Conservation (phyloP, 2,888 invertebrate species). For the Fragum whitleyi region DNA sequence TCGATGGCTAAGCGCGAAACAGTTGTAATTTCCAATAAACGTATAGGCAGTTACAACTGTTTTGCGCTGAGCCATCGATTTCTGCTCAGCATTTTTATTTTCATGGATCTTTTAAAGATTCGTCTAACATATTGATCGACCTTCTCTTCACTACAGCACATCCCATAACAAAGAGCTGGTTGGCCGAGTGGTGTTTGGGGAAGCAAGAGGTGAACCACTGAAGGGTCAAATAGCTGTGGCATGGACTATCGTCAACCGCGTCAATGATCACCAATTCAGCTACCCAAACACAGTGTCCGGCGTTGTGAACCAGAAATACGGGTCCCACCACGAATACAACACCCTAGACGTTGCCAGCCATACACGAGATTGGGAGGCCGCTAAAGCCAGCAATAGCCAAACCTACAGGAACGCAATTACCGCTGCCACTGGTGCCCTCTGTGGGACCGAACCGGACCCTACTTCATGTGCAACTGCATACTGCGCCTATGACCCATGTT, state of each 20-base stretch:
- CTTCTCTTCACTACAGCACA: conserved; percentile 22
- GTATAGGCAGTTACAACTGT: no score
- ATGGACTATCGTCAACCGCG: conserved; percentile 47
- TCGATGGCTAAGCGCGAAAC: no score
- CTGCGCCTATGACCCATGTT: conserved; percentile 37
- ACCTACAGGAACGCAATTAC: conserved; percentile 32
- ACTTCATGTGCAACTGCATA: conserved; percentile 43
- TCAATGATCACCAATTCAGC: conserved; percentile 18
- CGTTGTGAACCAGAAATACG: conserved; percentile 35
- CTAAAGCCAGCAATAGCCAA: conserved; percentile 25
- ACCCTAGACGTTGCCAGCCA: conserved; percentile 35
- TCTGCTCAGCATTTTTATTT: no score
- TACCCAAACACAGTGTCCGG: conserved; percentile 36
- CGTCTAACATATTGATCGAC: no score
- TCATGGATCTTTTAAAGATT: no score
- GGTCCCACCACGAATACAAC: conserved; percentile 34
- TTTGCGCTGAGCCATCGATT: no score
- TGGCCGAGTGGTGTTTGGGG: conserved; percentile 47
- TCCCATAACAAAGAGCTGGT: conserved; percentile 17
- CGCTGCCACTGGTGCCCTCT: conserved; percentile 43
- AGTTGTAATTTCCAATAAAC: no score
- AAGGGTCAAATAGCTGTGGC: conserved; percentile 41
- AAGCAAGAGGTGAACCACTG: conserved; percentile 42
- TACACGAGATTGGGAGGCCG: conserved; percentile 12
- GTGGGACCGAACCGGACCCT: conserved; percentile 31